Evolutionary conservation across 1,140 invertebrate genomes (phyloP), one percentile per base, ranked within the genome.

Genomic region (Drosophila paulistorum): DNA sequence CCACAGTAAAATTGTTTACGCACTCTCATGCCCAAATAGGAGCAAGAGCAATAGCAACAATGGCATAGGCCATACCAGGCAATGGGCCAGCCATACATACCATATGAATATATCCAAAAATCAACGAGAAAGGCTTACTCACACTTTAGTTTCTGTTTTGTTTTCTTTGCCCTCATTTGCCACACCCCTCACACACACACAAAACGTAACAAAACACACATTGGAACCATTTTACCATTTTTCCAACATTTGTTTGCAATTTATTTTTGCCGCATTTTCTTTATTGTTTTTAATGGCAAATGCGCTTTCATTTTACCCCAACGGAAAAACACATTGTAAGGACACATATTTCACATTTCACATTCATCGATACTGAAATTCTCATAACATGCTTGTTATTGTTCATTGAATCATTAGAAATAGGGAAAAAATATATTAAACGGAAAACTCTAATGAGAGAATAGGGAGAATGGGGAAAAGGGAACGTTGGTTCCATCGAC

Each of bases 1-100:
- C 81, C 77, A 87, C 72, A 74, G 65, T 65, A 65, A 73, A 87
- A 87, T 83, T 80, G 83, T 74, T 82, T 74, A 72, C 51, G 55
- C 76, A 72, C 41, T 72, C 77, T 45, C 63, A 65, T 63, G 42
- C 17, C 35, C 7, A 37, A 37, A 37, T 11, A 37, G 35, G 7
- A 37, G 35, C 35, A 37, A 37, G 2, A 11, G 35, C 20, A 51
- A 51, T 1, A 51, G 45, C 45, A 51, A 51, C 37, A 39, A 39
- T 5, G 37, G 10, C 10, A 13, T 39, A 39, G 37, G 37, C 37
- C 37, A 39, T 9, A 45, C 65, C 68, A 73, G 45, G 45, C 45
- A 51, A 51, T 51, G 23, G 45, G 65, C 65, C 63, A 72, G 48
- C 33, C 42, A 37, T 37, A 20, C 33, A 51, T n/a, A 48, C 10